Conservation (phyloP, 2,888 invertebrate genomes). For the Idaea dimidiata region DNA sequence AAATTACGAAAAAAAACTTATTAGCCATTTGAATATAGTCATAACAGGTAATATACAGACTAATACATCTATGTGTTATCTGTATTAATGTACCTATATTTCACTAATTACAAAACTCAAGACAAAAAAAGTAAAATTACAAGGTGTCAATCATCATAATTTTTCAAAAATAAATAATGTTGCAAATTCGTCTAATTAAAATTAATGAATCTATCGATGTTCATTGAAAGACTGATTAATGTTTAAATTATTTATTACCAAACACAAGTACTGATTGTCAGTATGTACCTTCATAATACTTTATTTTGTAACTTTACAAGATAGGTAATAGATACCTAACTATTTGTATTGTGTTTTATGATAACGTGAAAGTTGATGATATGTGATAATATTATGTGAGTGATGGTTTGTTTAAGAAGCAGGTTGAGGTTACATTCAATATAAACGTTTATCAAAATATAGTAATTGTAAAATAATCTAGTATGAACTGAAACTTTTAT, state of each 20-base stretch:
- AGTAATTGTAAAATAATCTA: too few relatives aligned
- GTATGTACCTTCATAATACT: constrained; percentile 38
- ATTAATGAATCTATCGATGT: constrained; percentile 62
- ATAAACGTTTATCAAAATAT: too few relatives aligned
- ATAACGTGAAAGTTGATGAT: too few relatives aligned
- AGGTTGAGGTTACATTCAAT: too few relatives aligned
- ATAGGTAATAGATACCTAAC: too few relatives aligned
- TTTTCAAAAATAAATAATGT: constrained; percentile 12
- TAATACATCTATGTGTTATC: background rate
- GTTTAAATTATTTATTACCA: constrained; percentile 53
- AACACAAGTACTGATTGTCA: background rate
- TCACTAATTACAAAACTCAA: background rate
- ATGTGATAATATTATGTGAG: too few relatives aligned
- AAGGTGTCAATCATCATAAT: background rate
- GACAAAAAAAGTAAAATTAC: constrained; percentile 27
- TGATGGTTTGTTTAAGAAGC: too few relatives aligned
- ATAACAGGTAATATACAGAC: too few relatives aligned
- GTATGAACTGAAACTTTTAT: too few relatives aligned
- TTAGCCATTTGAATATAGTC: too few relatives aligned
- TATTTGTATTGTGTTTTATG: too few relatives aligned
- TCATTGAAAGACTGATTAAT: constrained; percentile 49
- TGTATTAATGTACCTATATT: background rate
- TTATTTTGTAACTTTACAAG: constrained; percentile 9
- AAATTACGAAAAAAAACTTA: too few relatives aligned
- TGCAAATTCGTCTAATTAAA: constrained; percentile 54